phyloP scores from a whole-genome alignment of 2,888 invertebrate species.

The Camponotus fellah region DNA sequence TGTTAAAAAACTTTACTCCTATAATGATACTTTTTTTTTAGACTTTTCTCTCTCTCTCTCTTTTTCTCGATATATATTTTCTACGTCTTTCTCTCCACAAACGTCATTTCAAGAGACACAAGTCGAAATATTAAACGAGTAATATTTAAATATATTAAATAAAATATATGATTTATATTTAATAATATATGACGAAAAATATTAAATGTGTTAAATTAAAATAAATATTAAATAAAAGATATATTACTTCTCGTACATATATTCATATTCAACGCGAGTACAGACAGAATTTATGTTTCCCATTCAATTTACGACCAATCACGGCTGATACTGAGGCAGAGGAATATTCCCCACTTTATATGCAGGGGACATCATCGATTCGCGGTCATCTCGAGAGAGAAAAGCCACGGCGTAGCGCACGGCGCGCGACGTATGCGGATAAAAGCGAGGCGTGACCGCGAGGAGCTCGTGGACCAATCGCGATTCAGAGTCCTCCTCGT shows the following conservation, averaged over 20 bases:
- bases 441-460: constrained; percentile 80
- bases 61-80: background rate
- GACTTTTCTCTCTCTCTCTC: background rate
- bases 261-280: constrained; percentile 12
- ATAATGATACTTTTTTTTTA: constrained; percentile 9
- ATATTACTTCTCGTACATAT: too few relatives aligned
- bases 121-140: too few relatives aligned
- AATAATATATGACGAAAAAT: too few relatives aligned
- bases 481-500: constrained; percentile 74
- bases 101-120: background rate
- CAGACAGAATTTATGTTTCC: background rate
- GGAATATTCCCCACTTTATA: constrained; percentile 21
- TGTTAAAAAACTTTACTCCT: background rate
- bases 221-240: too few relatives aligned
- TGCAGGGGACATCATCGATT: constrained; percentile 36
- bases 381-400: constrained; percentile 30
- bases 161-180: too few relatives aligned
- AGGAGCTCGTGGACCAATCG: constrained; percentile 77
- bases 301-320: constrained; percentile 18
- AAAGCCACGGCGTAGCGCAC: constrained; percentile 19
- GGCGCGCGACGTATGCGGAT: constrained; percentile 67
- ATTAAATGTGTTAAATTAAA: too few relatives aligned
- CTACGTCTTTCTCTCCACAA: background rate
- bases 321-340: background rate
- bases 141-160: too few relatives aligned